Base-by-base conservation (phyloP, 2,113 vertebrate genomes). In the Athene cunicularia region DNA sequence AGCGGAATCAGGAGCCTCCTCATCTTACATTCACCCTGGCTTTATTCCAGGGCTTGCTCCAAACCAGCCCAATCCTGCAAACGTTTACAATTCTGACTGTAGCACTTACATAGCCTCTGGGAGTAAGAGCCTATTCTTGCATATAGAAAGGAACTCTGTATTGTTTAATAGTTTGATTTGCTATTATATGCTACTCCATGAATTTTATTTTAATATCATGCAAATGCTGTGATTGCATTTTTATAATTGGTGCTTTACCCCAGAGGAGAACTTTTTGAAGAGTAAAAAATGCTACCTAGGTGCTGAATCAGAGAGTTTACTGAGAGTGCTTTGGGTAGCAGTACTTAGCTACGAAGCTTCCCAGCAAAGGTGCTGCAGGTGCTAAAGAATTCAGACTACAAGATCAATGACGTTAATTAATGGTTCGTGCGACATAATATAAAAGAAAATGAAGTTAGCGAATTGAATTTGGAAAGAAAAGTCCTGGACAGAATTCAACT, bases 231-330 rank as follows among this genome's bases (percentile, higher is more conserved):
- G 95, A 95, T 91, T 95, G 94, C 94, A 87, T 59, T 96, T 97
- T 97, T 96, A 96, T 95, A 97, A 96, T 96, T 97, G 96, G 89
- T 91, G 73, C 86, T 91, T 7, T 94, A 68, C 84, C 95, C 94
- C 74, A 97, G 94, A 94, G 95, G 80, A 95, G 62, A 93, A 76
- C 80, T 87, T 95, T 95, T 80, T 94, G 86, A 93, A 96, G 80
- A 94, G 80, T 62, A 47, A 86, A 96, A 97, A 95, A 74, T 77
- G 97, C 84, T 95, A 91, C 96, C 73, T 91, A 85, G 73, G 93
- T 94, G 94, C 96, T 96, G 91, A 97, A 76, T 97, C 84, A 91
- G 93, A 91, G 77, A 90, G 82, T 81, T 96, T 33, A 37, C 24
- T 35, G 67, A 47, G 63, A 79, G 27, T 2, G 35, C 70, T 94